Percentiles rank a stretch among this genome's conserved stretches.
phyloP scores from a whole-genome alignment of 2,113 vertebrate species.

The Cebidichthys violaceus region DNA sequence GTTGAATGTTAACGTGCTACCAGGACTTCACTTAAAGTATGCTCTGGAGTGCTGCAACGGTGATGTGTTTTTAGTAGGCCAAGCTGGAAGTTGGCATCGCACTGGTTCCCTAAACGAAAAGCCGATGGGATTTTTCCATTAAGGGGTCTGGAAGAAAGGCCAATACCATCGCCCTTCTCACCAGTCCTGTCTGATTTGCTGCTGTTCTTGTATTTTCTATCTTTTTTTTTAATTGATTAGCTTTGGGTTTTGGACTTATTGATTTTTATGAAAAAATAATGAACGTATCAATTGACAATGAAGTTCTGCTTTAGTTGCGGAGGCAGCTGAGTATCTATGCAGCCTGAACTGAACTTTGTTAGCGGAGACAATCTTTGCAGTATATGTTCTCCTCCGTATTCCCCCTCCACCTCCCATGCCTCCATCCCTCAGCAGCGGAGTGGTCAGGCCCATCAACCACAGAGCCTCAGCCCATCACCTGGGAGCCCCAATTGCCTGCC shows the following conservation, averaged over 20 bases:
- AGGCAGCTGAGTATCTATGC: constrained; percentile 16
- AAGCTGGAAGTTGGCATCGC: neutral
- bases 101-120: neutral
- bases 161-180: neutral
- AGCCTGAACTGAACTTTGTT: constrained; percentile 54
- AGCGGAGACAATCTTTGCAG: constrained; percentile 34
- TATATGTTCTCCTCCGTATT: constrained; percentile 40
- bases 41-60: neutral
- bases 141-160: neutral
- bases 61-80: neutral
- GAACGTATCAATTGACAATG: neutral
- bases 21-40: no score
- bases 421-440: constrained; percentile 62
- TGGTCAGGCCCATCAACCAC: constrained; percentile 69
- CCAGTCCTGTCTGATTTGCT: neutral
- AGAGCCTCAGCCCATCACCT: constrained; percentile 63
- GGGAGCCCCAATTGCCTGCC: constrained; percentile 77
- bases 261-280: neutral
- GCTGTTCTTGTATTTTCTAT: neutral
- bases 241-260: neutral
- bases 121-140: neutral
- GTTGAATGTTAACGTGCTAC: no score
- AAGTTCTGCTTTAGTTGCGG: constrained; percentile 13
- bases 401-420: constrained; percentile 41
- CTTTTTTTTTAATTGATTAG: neutral